Conservation (phyloP, 1,140 invertebrate species). For the Anthonomus grandis region DNA sequence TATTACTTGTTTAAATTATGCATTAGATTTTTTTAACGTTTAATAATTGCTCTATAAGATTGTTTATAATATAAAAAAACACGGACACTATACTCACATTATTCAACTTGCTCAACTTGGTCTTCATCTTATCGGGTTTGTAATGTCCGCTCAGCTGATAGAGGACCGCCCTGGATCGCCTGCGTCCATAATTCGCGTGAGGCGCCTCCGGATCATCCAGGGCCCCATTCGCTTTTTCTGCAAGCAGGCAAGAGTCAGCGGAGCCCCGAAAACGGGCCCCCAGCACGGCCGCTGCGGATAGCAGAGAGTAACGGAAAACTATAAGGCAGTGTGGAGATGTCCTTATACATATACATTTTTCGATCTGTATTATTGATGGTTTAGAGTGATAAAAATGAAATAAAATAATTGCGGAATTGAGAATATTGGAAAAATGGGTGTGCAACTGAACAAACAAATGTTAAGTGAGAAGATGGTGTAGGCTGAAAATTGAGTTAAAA, state of each 20-base stretch:
- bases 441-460: too few species aligned
- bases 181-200: slow-evolving; percentile 82
- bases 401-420: too few species aligned
- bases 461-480: too few species aligned
- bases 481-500: too few species aligned
- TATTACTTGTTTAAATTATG: too few species aligned
- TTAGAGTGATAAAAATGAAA: too few species aligned
- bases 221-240: slow-evolving; percentile 75
- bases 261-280: slow-evolving; percentile 61
- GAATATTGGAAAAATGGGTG: too few species aligned
- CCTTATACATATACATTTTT: too few species aligned
- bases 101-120: slow-evolving; percentile 90
- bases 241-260: slow-evolving; percentile 63
- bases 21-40: too few species aligned
- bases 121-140: slow-evolving; percentile 89
- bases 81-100: slow-evolving; percentile 93
- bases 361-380: too few species aligned
- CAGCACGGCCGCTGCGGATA: slow-evolving; percentile 63
- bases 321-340: slow-evolving; percentile 23
- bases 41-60: too few species aligned
- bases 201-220: slow-evolving; percentile 76
- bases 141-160: slow-evolving; percentile 96
- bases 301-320: slow-evolving; percentile 36
- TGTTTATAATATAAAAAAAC: too few species aligned
- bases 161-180: slow-evolving; percentile 89